Evolutionary conservation across 2,113 vertebrate genomes (phyloP).

Genomic region (Empidonax alnorum): DNA sequence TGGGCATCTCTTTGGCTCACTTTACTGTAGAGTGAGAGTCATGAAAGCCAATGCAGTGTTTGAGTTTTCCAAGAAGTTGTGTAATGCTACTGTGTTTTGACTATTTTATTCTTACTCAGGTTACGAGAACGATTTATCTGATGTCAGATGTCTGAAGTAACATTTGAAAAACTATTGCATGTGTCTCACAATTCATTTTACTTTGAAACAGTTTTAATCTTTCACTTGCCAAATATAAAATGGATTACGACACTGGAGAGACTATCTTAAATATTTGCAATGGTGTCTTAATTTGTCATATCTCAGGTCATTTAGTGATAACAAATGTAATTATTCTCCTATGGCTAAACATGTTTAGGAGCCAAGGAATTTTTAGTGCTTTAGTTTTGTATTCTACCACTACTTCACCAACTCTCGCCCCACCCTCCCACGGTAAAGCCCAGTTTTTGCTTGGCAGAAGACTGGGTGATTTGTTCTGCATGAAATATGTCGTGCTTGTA

Average conservation of each 20-base stretch:
- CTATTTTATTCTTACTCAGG: neutral
- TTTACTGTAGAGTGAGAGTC: neutral
- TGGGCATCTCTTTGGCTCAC: neutral
- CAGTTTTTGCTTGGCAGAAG: neutral
- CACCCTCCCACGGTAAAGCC: neutral
- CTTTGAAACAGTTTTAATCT: conserved; percentile 1
- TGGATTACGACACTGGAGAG: conserved; percentile 14
- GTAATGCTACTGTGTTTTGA: neutral
- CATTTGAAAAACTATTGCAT: conserved; percentile 6
- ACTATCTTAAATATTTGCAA: conserved; percentile 11
- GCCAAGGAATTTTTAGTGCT: neutral
- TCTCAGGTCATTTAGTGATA: neutral
- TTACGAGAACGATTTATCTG: neutral
- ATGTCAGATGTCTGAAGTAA: conserved; percentile 18
- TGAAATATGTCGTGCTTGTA: neutral
- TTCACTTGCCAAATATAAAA: conserved; percentile 13
- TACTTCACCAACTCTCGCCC: fast-evolving
- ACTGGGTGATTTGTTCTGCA: neutral
- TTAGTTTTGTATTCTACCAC: neutral
- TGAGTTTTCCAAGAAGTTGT: neutral
- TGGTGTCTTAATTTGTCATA: conserved; percentile 28
- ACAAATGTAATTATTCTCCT: conserved; percentile 1
- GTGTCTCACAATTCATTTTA: conserved; percentile 30
- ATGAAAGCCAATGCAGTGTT: neutral
- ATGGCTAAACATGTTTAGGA: neutral